These are phyloP conservation scores for Xerus rutilus DNA, from an alignment of 2,797 vertebrate genomes.

Conservation along the genomic window DNA sequence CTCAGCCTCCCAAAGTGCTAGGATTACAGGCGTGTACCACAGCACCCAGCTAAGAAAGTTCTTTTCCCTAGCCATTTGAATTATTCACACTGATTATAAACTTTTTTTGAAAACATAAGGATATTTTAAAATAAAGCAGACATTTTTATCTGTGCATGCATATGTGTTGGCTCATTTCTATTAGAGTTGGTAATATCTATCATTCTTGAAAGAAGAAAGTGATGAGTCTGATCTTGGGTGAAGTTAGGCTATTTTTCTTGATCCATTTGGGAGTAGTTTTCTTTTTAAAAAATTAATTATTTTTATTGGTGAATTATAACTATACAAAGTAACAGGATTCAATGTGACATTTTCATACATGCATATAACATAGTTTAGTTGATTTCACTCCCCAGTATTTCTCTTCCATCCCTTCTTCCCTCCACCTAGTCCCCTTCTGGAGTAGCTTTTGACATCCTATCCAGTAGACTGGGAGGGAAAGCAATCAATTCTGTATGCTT, in stretches of 20 bases:
- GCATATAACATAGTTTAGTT: too few relatives aligned
- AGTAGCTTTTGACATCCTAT: not conserved
- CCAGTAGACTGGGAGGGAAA: not conserved
- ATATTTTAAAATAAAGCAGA: not conserved
- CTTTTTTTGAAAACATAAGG: not conserved
- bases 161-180: not conserved
- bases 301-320: too few relatives aligned
- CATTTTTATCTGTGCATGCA: not conserved
- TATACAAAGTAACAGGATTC: too few relatives aligned
- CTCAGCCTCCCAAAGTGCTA: too few relatives aligned
- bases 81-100: not conserved
- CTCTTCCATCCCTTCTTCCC: too few relatives aligned
- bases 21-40: too few relatives aligned
- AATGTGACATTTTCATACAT: too few relatives aligned
- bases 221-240: not conserved
- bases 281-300: too few relatives aligned
- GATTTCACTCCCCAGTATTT: too few relatives aligned
- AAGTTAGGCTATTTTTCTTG: not conserved
- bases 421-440: too few relatives aligned
- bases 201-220: not conserved
- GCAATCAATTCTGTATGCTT: not conserved
- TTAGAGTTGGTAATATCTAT: not conserved
- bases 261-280: too few relatives aligned
- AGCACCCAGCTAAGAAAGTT: too few relatives aligned
- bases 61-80: not conserved